Evolutionary conservation across 2,888 invertebrate genomes (phyloP).

Genomic region (Trachelus iudaicus): DNA sequence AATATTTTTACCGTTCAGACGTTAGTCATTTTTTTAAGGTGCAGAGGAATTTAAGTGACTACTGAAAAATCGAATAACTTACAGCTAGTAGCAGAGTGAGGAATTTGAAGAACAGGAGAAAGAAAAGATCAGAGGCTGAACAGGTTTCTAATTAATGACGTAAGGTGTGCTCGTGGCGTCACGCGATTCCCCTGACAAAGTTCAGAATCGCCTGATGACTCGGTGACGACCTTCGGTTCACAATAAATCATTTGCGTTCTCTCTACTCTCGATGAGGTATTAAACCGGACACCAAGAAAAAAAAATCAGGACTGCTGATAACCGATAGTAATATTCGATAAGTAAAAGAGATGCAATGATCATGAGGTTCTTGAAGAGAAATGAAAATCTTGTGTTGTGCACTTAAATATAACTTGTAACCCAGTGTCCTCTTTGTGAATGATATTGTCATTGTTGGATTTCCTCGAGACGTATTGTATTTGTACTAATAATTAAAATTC

Average conservation of each 20-base stretch:
- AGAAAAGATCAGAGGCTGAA: neutral
- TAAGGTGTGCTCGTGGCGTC: conserved; percentile 30
- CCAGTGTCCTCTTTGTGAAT: neutral
- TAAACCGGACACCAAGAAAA: neutral
- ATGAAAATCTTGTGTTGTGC: neutral
- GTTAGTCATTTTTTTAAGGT: too few relatives aligned
- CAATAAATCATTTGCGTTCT: neutral
- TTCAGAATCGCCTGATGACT: conserved; percentile 40
- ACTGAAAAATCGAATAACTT: neutral
- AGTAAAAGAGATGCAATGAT: neutral
- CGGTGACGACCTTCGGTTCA: conserved; percentile 32
- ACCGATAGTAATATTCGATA: neutral
- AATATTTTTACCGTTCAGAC: neutral
- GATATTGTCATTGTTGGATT: neutral
- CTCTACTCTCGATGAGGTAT: neutral
- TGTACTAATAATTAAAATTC: too few relatives aligned
- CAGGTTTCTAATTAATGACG: conserved; percentile 13
- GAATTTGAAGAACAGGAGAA: neutral
- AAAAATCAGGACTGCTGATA: neutral
- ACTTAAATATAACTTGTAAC: neutral
- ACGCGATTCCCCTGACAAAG: conserved; percentile 34
- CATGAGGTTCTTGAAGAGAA: neutral
- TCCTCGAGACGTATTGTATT: neutral
- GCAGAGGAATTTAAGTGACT: neutral
- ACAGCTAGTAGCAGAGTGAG: neutral